phyloP scores from a whole-genome alignment of 2,113 vertebrate species.

The Irena cyanogastra region DNA sequence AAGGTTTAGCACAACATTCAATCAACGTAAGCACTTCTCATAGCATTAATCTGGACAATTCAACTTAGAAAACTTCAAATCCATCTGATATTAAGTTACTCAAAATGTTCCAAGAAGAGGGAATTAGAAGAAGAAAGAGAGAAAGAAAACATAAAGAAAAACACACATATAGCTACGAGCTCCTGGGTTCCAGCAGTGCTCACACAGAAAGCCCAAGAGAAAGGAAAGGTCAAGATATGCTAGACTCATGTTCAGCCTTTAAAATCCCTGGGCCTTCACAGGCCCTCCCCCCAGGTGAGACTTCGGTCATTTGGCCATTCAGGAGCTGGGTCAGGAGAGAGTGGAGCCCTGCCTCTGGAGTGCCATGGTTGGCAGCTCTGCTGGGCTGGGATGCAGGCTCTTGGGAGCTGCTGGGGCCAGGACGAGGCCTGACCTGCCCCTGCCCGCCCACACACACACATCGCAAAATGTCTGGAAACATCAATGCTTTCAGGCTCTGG shows the following conservation, averaged over 20 bases:
- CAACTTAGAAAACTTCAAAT: background rate
- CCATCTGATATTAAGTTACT: background rate
- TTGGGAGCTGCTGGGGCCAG: background rate
- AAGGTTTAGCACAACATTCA: background rate
- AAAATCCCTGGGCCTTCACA: rapidly evolving
- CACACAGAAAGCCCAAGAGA: background rate
- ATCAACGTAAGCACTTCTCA: background rate
- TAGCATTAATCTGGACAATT: background rate
- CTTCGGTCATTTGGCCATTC: background rate
- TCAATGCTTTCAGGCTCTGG: background rate
- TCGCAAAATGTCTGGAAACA: background rate
- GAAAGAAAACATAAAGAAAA: background rate
- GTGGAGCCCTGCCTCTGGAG: background rate
- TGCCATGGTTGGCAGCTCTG: background rate
- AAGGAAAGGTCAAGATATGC: rapidly evolving
- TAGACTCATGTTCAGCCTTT: background rate
- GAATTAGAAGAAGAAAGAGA: background rate
- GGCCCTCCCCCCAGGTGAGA: too few species aligned
- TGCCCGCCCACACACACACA: too few species aligned
- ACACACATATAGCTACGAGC: rapidly evolving
- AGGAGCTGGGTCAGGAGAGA: background rate
- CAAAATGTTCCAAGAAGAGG: background rate
- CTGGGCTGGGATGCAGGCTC: background rate
- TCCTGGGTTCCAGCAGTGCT: background rate
- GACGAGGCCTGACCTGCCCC: background rate